Evolutionary conservation across 2,888 invertebrate genomes (phyloP).

Genomic region (Rotaria macrura): DNA sequence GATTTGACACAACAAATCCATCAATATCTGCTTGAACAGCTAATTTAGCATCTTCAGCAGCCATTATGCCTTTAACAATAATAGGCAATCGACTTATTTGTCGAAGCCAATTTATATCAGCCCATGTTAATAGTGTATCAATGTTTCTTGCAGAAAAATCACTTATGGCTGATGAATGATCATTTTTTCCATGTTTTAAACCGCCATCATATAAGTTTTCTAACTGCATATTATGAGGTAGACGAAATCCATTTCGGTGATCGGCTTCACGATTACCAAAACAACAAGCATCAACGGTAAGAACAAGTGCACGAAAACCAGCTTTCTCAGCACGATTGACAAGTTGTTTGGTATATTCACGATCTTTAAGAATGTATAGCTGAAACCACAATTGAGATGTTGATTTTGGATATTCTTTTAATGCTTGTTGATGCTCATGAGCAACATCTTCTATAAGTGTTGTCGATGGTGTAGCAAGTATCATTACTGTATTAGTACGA

Average conservation of each 20-base stretch:
- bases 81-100: constrained; percentile 65
- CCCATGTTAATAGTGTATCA: constrained; percentile 62
- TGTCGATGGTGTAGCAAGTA: constrained; percentile 57
- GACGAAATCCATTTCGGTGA: constrained; percentile 67
- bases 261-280: constrained; percentile 71
- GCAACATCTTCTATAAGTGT: constrained; percentile 76
- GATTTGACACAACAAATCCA: not conserved
- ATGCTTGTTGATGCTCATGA: constrained; percentile 47
- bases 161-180: constrained; percentile 64
- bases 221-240: constrained; percentile 69
- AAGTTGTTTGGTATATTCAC: constrained; percentile 50
- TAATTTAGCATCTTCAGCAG: constrained; percentile 41
- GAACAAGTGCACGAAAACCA: constrained; percentile 72
- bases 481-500: not conserved
- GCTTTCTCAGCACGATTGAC: constrained; percentile 67
- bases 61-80: constrained; percentile 72
- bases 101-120: constrained; percentile 74
- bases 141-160: constrained; percentile 64
- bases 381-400: constrained; percentile 73
- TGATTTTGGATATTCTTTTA: constrained; percentile 35
- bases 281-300: constrained; percentile 74
- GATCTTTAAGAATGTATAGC: constrained; percentile 66
- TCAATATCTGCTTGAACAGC: not conserved
- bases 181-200: constrained; percentile 43
- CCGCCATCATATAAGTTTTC: constrained; percentile 33